Evolutionary conservation across 1,140 invertebrate species (phyloP).

Genomic region (Drosophila kanapiae): DNA sequence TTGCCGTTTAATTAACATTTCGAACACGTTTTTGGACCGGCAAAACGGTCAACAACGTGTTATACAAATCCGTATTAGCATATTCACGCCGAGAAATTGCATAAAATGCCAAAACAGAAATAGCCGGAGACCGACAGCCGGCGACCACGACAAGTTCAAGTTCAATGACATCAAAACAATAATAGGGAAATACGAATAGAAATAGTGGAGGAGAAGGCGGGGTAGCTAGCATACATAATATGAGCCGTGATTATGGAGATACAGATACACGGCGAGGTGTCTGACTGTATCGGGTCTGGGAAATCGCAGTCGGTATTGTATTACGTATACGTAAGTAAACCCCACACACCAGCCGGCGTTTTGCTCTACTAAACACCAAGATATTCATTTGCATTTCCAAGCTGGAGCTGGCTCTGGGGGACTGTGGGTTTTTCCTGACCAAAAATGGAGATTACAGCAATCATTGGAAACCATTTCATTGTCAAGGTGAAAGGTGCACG

Average conservation of each 20-base stretch:
- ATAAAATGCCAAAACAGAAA: slow-evolving; percentile 68
- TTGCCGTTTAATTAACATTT: slow-evolving; percentile 76
- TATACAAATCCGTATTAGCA: slow-evolving; percentile 77
- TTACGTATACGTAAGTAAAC: slow-evolving; percentile 45
- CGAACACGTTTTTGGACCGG: slow-evolving; percentile 71
- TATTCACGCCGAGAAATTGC: slow-evolving; percentile 77
- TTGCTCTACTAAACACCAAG: slow-evolving; percentile 75
- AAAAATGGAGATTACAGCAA: slow-evolving; percentile 64
- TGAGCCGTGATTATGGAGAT: slow-evolving; percentile 51
- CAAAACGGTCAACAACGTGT: slow-evolving; percentile 51
- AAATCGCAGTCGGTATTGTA: slow-evolving; percentile 70
- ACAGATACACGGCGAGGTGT: slow-evolving; percentile 21
- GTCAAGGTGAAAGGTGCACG: slow-evolving; percentile 66
- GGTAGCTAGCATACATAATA: slow-evolving; percentile 45
- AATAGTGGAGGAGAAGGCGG: slow-evolving; percentile 15
- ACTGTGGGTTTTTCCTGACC: slow-evolving; percentile 16
- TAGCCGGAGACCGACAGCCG: slow-evolving; percentile 14
- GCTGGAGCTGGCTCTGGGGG: not conserved
- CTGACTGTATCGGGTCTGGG: slow-evolving; percentile 56
- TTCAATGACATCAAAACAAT: slow-evolving; percentile 81
- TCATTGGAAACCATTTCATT: slow-evolving; percentile 75
- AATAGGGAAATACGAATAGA: slow-evolving; percentile 60
- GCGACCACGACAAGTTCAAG: slow-evolving; percentile 72
- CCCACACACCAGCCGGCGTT: slow-evolving; percentile 41
- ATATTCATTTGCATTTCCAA: slow-evolving; percentile 74